Conservation (phyloP, 2,888 invertebrate genomes). For the Gari tellinella region DNA sequence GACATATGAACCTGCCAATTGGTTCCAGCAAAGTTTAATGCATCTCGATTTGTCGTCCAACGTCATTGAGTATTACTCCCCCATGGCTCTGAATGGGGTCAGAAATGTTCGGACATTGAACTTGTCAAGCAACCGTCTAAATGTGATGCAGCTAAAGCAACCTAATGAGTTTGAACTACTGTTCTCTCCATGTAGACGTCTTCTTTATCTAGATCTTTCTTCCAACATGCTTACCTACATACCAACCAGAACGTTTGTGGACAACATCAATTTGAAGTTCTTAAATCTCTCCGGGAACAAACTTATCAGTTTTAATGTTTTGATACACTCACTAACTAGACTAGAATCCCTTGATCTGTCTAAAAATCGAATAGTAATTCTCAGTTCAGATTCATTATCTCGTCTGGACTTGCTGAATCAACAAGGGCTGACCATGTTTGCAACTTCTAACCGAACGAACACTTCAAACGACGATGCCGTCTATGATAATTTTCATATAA, state of each 20-base stretch:
- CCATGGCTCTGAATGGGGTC: not conserved
- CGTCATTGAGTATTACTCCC: conserved; percentile 13
- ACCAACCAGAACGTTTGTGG: conserved; percentile 10
- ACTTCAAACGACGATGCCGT: too few species aligned
- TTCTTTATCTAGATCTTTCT: conserved; percentile 5
- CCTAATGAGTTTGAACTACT: conserved; percentile 4
- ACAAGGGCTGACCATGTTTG: too few species aligned
- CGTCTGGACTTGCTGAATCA: too few species aligned
- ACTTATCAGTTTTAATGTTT: conserved; percentile 1
- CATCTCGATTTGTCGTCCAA: conserved; percentile 15
- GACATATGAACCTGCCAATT: not conserved
- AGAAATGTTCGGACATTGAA: conserved; percentile 8
- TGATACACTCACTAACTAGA: conserved; percentile 7
- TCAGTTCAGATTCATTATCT: not conserved
- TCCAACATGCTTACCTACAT: conserved; percentile 6
- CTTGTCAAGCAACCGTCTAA: conserved; percentile 12
- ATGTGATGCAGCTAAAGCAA: conserved; percentile 1
- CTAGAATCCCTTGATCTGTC: conserved; percentile 11
- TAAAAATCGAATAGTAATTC: not conserved
- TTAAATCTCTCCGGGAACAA: conserved; percentile 11
- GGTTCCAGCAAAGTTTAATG: not conserved
- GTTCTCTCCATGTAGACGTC: not conserved
- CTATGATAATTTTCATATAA: not conserved
- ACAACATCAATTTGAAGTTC: conserved; percentile 1
- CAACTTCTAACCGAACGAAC: too few species aligned